Base-by-base conservation (phyloP, 2,113 vertebrate species). In the Erythrolamprus reginae region DNA sequence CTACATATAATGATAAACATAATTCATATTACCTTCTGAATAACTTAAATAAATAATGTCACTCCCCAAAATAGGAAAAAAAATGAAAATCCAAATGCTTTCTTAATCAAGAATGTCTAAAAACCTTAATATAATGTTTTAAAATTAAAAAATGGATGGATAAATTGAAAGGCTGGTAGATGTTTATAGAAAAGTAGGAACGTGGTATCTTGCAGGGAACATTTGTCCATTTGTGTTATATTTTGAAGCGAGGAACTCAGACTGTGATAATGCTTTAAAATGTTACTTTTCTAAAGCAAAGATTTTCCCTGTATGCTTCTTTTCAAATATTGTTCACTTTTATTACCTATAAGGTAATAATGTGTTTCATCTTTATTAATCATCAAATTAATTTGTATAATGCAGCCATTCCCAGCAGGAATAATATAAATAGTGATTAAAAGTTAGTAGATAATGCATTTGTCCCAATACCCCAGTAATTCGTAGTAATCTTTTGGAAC, bases 301-400 rank as follows among this genome's bases (percentile, higher is more conserved):
- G 24, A 47, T 47, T 53, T 53, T 4, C 48, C 33, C 50, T 33
- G 2, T 6, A 26, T 38, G 9, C 19, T 90, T 9, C 48, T 47
- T 38, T 45, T 24, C 86, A 91, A 58, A 45, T 38, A n/a, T 47
- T 42, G 53, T n/a, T 90, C 23, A 26, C 23, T 88, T 28, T 82
- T 56, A 88, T 84, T 61, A 84, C 56, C 45, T 88, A 88, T 42
- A 58, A 50, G 45, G 51, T n/a, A 47, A 83, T 50, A 84, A 88
- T 86, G 52, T 8, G 15, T 86, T 86, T 82, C 56, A 58, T 87
- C 86, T 92, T 89, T 52, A 52, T 82, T 87, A 51, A 82, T 82
- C 84, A 85, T 82, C 51, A 89, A 33, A 70, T 85, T 2, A 15
- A 42, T 82, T 82, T 82, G 23, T 50, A 65, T 82, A 89, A 92